These are phyloP conservation scores for Euthynnus affinis DNA, from an alignment of 2,797 vertebrate species.

Conservation along the genomic window DNA sequence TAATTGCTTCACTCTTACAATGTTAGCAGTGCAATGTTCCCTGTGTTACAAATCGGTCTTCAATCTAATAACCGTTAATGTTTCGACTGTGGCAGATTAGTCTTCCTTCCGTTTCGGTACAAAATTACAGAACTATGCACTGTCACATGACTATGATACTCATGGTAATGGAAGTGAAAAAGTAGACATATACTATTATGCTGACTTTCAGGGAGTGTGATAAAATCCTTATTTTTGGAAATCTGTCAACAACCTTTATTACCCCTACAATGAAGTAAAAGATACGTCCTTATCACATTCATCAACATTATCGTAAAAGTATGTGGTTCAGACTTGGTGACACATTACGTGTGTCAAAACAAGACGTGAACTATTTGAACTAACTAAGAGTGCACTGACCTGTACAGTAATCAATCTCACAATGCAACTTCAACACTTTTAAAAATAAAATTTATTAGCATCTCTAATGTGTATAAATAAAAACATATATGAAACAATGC, in stretches of 20 bases:
- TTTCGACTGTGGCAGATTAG: background rate
- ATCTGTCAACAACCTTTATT: background rate
- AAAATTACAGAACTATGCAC: background rate
- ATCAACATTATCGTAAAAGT: background rate
- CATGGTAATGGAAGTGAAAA: background rate
- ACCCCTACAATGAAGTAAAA: background rate
- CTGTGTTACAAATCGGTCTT: too few relatives aligned
- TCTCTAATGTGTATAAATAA: conserved; percentile 95
- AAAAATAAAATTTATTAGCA: conserved; percentile 96
- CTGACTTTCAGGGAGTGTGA: background rate
- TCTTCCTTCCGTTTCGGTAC: background rate
- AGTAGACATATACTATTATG: background rate
- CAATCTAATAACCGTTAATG: background rate
- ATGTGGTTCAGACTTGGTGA: background rate
- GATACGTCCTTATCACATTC: background rate
- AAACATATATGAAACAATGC: conserved; percentile 90
- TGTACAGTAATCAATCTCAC: background rate
- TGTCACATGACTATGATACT: background rate
- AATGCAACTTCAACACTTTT: conserved; percentile 83
- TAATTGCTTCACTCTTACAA: too few relatives aligned
- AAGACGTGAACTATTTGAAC: background rate
- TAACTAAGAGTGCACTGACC: background rate
- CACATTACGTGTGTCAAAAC: background rate
- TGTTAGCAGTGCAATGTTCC: too few relatives aligned
- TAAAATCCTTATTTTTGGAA: background rate